Percentiles rank a stretch among this genome's conserved stretches.
Conservation (phyloP, 2,888 invertebrate species). For the Catocala sponsa region DNA sequence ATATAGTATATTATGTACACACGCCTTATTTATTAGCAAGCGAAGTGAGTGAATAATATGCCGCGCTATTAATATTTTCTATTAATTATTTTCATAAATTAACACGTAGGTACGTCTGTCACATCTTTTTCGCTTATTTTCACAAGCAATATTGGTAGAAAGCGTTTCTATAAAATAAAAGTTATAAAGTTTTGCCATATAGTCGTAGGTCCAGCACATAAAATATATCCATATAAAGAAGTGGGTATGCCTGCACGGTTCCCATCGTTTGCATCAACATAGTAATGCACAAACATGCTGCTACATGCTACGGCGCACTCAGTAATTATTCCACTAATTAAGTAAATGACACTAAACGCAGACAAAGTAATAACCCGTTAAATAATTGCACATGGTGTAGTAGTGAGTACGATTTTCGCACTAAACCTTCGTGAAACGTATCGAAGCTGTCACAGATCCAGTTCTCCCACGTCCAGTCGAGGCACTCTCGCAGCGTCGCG, state of each 20-base stretch:
- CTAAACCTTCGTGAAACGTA: slow-evolving; percentile 60
- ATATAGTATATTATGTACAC: too few species aligned
- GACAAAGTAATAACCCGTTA: slow-evolving; percentile 66
- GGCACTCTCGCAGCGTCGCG: slow-evolving; percentile 58
- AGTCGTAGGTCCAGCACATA: background rate
- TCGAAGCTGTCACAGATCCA: slow-evolving; percentile 72
- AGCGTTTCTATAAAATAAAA: background rate
- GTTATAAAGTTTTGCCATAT: background rate
- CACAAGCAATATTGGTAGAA: too few species aligned
- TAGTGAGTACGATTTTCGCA: slow-evolving; percentile 47
- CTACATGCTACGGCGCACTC: slow-evolving; percentile 3
- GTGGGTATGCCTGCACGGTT: background rate
- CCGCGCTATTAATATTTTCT: too few species aligned
- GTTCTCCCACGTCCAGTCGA: slow-evolving; percentile 80
- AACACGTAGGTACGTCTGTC: too few species aligned
- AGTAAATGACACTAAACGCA: slow-evolving; percentile 69
- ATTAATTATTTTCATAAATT: too few species aligned
- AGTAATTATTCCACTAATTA: slow-evolving; percentile 38
- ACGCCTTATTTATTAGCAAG: too few species aligned
- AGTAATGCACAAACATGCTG: slow-evolving; percentile 3
- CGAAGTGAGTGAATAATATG: too few species aligned
- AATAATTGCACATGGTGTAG: slow-evolving; percentile 64
- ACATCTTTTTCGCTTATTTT: too few species aligned
- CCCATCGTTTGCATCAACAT: background rate
- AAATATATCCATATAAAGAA: background rate